Base-by-base conservation (phyloP, 2,888 invertebrate genomes). In the Koerneria pararmatus region DNA sequence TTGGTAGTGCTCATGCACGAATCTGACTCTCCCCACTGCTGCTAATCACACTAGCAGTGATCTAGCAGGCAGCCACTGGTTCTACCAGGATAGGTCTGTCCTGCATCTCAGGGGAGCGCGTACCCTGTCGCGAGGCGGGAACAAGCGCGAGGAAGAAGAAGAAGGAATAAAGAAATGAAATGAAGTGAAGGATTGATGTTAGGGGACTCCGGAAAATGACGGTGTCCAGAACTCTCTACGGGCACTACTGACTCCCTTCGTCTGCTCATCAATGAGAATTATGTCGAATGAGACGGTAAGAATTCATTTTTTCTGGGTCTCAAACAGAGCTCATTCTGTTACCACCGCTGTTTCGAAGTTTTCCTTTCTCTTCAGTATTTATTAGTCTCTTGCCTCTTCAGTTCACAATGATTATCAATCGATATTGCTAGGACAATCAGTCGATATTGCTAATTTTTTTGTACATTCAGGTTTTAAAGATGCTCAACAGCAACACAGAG, bases 401-500 rank as follows among this genome's bases (percentile, higher is more conserved):
- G 5, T n/a, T 29, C 19, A 11, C 8, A 6, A 57, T 57, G 8
- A 15, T 11, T 29, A 11, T 34, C 6, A 29, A n/a, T 11, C 32
- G 27, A 29, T 15, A 46, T 15, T 15, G n/a, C 46, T 11, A 46
- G n/a, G n/a, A 46, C 11, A 46, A 46, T 15, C n/a, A 46, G 11
- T 11, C 46, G 46, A 15, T 11, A 46, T 27, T 57, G 4, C 19
- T 51, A 22, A 24, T 51, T 51, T 22, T 22, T 22, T 8, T 37
- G 3, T 56, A 11, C 34, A 48, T 71, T 35, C 82, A 89, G 88
- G 87, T 95, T 57, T 86, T 98, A 65, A 98, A 98, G 86, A 89
- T 90, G 19, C 85, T 99, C n/a, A 98, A 93, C 78, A 93, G 93
- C 48, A 98, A 98, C 85, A 91, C 92, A 82, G 91, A 92, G 73